Evolutionary conservation across 2,888 invertebrate genomes (phyloP).

Genomic region (Hoplodrina ambigua): DNA sequence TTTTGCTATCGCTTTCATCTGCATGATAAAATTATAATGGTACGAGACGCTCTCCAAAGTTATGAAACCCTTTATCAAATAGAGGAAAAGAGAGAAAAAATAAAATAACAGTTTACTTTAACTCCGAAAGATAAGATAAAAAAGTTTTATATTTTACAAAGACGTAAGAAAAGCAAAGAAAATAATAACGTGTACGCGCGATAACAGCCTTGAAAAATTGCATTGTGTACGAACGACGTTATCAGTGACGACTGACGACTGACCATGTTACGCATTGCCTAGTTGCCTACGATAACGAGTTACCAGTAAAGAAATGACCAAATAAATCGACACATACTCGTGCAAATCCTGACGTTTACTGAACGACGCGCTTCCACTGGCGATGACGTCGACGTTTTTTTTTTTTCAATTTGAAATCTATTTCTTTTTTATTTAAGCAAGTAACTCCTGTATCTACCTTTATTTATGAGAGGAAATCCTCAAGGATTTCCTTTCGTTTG

Average conservation of each 20-base stretch:
- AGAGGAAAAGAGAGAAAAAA: too few species aligned
- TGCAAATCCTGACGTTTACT: conserved; percentile 39
- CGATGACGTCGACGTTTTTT: conserved; percentile 17
- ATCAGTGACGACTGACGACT: conserved; percentile 61
- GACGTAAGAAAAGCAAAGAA: conserved; percentile 29
- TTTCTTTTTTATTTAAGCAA: background rate
- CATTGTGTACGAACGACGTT: conserved; percentile 57
- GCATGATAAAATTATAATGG: background rate
- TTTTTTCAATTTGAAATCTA: background rate
- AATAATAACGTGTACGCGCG: conserved; percentile 40
- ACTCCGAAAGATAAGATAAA: conserved; percentile 8
- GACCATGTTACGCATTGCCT: conserved; percentile 60
- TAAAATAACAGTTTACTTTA: background rate
- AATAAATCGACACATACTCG: conserved; percentile 38
- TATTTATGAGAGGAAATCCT: too few species aligned
- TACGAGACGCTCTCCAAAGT: background rate
- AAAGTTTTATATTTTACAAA: background rate
- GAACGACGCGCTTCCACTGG: conserved; percentile 30
- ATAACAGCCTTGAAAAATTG: conserved; percentile 57
- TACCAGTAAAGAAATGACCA: conserved; percentile 53
- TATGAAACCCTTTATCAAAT: background rate
- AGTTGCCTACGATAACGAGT: conserved; percentile 57
- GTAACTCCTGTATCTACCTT: too few species aligned
- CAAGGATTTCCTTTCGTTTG: too few species aligned
- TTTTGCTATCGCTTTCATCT: background rate